Evolutionary conservation across 2,888 invertebrate genomes (phyloP).

Genomic region (Monochamus alternatus): DNA sequence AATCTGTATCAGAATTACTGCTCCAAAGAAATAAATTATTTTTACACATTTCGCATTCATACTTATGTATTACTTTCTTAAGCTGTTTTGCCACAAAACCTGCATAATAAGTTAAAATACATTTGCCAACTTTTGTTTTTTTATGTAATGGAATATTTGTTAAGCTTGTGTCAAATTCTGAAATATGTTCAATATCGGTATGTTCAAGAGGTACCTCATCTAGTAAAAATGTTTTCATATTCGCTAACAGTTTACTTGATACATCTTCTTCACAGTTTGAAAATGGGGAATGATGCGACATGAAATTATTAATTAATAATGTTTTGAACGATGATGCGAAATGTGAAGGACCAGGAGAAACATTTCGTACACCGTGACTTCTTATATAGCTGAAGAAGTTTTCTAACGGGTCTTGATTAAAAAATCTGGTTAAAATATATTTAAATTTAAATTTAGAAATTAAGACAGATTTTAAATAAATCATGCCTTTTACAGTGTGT

Average conservation of each 20-base stretch:
- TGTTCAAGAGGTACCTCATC: too few relatives aligned
- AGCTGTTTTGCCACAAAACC: too few relatives aligned
- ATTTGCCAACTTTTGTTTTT: too few relatives aligned
- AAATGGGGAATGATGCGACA: slow-evolving; percentile 42
- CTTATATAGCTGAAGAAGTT: slow-evolving; percentile 45
- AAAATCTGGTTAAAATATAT: slow-evolving; percentile 28
- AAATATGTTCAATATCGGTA: too few relatives aligned
- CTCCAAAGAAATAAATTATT: slow-evolving; percentile 18
- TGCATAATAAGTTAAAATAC: too few relatives aligned
- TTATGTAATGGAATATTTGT: too few relatives aligned
- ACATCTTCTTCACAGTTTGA: slow-evolving; percentile 45
- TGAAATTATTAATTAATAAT: slow-evolving; percentile 47
- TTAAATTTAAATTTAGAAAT: neutral
- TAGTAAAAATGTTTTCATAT: neutral
- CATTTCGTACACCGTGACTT: too few relatives aligned
- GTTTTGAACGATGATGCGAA: slow-evolving; percentile 45
- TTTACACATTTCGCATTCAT: too few relatives aligned
- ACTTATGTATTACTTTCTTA: too few relatives aligned
- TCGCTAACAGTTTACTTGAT: neutral
- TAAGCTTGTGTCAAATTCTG: too few relatives aligned
- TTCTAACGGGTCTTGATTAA: slow-evolving; percentile 50
- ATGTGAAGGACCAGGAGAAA: too few relatives aligned
- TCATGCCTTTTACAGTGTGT: slow-evolving; percentile 41
- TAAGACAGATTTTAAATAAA: slow-evolving; percentile 30
- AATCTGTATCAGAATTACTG: neutral